phyloP scores from a whole-genome alignment of 2,113 vertebrate species.

The Plecturocebus donacophilus region DNA sequence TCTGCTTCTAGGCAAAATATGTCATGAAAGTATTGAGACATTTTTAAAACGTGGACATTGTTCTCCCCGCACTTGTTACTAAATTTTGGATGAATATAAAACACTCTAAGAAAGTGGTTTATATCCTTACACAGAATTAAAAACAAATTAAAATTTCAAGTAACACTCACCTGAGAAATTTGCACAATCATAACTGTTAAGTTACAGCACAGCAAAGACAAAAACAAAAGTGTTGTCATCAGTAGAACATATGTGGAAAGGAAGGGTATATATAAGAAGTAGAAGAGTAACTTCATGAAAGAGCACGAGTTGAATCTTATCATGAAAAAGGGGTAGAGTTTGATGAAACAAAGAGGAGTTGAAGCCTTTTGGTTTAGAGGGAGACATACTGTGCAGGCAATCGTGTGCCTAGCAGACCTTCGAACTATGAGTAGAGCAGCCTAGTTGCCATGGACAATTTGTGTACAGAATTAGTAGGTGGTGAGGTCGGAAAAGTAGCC shows the following conservation, averaged over 20 bases:
- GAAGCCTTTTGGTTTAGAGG: neutral
- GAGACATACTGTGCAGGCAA: neutral
- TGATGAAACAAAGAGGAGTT: neutral
- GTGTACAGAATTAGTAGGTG: neutral
- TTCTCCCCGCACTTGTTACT: neutral
- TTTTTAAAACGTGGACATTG: neutral
- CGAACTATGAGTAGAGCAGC: neutral
- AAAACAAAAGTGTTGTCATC: neutral
- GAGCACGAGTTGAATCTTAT: neutral
- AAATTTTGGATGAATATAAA: neutral
- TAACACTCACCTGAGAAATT: neutral
- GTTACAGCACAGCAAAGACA: neutral
- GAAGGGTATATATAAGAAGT: neutral
- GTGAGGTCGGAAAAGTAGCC: neutral
- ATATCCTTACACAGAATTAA: neutral
- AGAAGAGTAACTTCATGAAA: neutral
- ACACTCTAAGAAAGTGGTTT: neutral
- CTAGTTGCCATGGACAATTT: neutral
- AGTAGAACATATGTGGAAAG: neutral
- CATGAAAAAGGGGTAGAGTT: neutral
- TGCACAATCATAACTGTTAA: neutral
- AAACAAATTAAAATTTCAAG: neutral
- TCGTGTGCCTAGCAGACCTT: neutral
- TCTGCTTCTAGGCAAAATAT: neutral
- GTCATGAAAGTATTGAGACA: neutral